Base-by-base conservation (phyloP, 2,888 invertebrate species). In the Phytoseiulus persimilis region DNA sequence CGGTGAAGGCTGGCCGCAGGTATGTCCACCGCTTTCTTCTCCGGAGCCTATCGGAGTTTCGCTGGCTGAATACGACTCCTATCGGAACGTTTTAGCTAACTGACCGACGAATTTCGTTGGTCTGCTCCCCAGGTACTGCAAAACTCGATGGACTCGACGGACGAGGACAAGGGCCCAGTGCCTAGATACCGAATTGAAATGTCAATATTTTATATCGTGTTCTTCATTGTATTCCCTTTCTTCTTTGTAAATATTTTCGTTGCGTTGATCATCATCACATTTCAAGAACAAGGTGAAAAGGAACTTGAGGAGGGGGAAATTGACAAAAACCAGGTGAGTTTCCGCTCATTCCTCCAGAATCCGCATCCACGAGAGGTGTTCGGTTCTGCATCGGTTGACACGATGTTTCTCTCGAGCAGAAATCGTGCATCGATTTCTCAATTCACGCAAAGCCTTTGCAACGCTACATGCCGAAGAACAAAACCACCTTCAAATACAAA, bases 161-260 rank as follows among this genome's bases (percentile, higher is more conserved):
- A 96, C 93, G 98, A 98, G 94, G 96, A 99, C 94, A 95, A 95
- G 94, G 99, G 99, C 94, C 99, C 99, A 93, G 96, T 97, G 94
- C 98, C 98, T 94, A 98, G 98, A 94, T 98, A 97, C 95, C 96
- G 98, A 94, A 98, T 99, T 94, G 99, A 99, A 95, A 99, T 99
- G 97, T 98, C 99, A 94, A 96, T 99, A 94, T 99, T 99, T 95
- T 99, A 99, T 95, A 98, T 99, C 93, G 98, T 99, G 94, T 99
- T 99, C 95, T 99, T 99, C 95, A 97, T 99, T 94, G 99, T 99
- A 93, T 99, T 99, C 95, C 99, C 99, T 93, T 99, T 99, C 95
- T 99, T 99, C 97, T 99, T 99, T 94, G 99, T 99, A 94, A 99
- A 99, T 95, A 99, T 99, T 95, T 99, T 99, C 96, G 99, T 99